Conservation (phyloP, 2,113 vertebrate species). For the Dromas ardeola region DNA sequence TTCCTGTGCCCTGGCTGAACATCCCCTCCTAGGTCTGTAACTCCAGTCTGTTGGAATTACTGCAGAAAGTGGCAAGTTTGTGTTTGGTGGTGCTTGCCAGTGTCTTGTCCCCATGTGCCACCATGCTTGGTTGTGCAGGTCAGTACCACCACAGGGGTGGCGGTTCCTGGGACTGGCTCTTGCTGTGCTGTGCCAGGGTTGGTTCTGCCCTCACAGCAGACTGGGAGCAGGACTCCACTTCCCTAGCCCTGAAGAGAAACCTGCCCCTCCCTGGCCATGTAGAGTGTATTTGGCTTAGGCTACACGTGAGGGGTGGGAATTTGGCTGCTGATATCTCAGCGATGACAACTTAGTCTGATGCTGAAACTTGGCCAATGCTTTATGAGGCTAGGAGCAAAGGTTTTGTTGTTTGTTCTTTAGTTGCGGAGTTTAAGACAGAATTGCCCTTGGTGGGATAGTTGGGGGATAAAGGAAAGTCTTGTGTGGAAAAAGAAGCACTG, state of each 20-base stretch:
- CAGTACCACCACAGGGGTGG: not conserved
- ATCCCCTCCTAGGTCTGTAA: not conserved
- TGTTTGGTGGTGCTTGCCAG: not conserved
- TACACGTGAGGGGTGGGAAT: slow-evolving; percentile 27
- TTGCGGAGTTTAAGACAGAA: not conserved
- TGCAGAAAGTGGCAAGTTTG: not conserved
- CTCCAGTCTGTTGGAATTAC: not conserved
- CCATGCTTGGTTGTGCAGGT: not conserved
- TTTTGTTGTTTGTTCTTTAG: slow-evolving; percentile 31
- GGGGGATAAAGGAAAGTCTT: not conserved
- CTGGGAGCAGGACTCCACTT: not conserved
- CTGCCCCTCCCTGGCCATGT: not conserved
- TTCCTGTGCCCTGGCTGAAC: not conserved
- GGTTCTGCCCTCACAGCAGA: not conserved
- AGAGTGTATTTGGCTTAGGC: not conserved
- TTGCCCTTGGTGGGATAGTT: not conserved
- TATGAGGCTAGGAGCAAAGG: not conserved
- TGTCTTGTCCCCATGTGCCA: not conserved
- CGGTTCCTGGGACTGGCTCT: not conserved
- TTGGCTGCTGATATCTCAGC: not conserved
- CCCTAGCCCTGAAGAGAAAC: not conserved
- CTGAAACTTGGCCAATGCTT: slow-evolving; percentile 35
- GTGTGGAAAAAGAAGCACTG: not conserved
- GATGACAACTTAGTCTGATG: slow-evolving; percentile 16
- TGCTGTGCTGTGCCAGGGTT: not conserved